Evolutionary conservation across 2,888 invertebrate species (phyloP).

Genomic region (Amiota minor): DNA sequence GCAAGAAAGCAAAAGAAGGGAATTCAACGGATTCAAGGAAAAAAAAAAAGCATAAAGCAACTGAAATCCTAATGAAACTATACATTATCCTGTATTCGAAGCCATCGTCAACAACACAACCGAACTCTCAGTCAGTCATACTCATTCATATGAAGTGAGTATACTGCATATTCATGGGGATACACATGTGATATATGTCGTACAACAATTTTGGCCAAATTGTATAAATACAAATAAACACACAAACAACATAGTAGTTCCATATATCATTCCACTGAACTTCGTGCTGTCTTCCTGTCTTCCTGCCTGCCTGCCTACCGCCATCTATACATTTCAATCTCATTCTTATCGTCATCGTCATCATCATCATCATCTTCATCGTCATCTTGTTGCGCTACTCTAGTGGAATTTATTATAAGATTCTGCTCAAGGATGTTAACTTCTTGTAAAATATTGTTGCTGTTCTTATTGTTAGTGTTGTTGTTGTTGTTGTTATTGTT

Average conservation of each 20-base stretch:
- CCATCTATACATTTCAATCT: constrained; percentile 15
- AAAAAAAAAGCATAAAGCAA: constrained; percentile 49
- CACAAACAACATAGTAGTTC: not conserved
- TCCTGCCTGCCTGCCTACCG: not conserved
- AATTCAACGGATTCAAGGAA: not conserved
- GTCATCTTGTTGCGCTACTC: constrained; percentile 57
- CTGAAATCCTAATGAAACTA: constrained; percentile 68
- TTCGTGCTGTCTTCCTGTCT: not conserved
- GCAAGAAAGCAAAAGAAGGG: constrained; percentile 34
- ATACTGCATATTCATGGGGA: constrained; percentile 34
- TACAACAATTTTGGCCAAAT: constrained; percentile 60
- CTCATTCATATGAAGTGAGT: too few relatives aligned
- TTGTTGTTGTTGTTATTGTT: constrained; percentile 16
- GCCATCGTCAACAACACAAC: constrained; percentile 43
- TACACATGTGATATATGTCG: constrained; percentile 54
- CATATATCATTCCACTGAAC: not conserved
- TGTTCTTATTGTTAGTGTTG: constrained; percentile 38
- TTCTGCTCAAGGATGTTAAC: constrained; percentile 60
- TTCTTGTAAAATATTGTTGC: constrained; percentile 36
- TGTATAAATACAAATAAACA: constrained; percentile 1
- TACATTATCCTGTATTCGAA: constrained; percentile 40
- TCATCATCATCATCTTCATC: constrained; percentile 39
- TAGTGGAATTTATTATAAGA: constrained; percentile 66
- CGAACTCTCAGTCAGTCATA: not conserved
- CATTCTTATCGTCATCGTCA: constrained; percentile 23